Evolutionary conservation across 2,888 invertebrate genomes (phyloP), one percentile per base, ranked within the genome.

Genomic region (Himalopsyche anomala): DNA sequence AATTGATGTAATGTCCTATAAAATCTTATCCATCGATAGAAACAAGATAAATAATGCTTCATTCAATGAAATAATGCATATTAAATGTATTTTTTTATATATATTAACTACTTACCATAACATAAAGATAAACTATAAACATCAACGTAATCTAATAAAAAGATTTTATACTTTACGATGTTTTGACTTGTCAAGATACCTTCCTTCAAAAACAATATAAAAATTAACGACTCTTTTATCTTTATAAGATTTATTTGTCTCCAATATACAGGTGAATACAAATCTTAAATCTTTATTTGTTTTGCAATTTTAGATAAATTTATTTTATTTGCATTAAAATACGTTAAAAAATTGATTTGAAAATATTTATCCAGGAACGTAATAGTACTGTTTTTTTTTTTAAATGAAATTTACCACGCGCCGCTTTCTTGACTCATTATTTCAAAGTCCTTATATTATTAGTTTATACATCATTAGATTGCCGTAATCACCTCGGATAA

Each of bases 81-180:
- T n/a, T 19, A 62, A 19, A 62, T n/a, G 19, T 62, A 40, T 56
- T 62, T 62, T 51, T 51, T 28, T 51, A 15, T 5, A 62, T 62
- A 19, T 62, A 62, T 9, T 19, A 62, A 62, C n/a, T 62, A 28
- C 11, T 62, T 19, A 62, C 62, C 28, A 62, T 28, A 28, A 9
- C 62, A 62, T 19, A 62, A 62, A 62, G 19, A 62, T 62, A 62
- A 62, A 62, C 62, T 62, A 62, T 62, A 62, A n/a, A 62, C 62
- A 62, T 11, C 28, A 19, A 62, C 62, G 62, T 62, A 19, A 62
- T 62, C 62, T 19, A 62, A 62, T 62, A 62, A 62, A 55, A 62
- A 62, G 62, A 62, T 62, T 62, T 28, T n/a, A 19, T 62, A 19
- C 62, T 62, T 62, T 62, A 62, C 62, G 62, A 62, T 28, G 19